Base-by-base conservation (phyloP, 2,888 invertebrate genomes). In the Odontocerum albicorne region DNA sequence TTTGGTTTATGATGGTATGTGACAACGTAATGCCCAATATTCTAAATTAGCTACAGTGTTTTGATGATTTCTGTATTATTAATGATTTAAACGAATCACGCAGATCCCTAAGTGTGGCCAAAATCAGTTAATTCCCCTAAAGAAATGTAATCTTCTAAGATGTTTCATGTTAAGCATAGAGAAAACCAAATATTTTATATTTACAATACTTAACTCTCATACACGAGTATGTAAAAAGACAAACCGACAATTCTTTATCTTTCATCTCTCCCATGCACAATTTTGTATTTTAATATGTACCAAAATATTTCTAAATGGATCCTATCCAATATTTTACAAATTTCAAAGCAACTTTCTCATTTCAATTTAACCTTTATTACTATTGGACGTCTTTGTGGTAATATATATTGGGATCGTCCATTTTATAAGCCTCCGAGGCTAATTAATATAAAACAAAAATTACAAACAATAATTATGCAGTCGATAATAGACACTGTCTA, bases 331-430 rank as follows among this genome's bases (percentile, higher is more conserved):
- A 27, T 40, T 16, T 19, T 19, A 22, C 22, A 39, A 20, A 45
- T 15, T 47, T 54, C 21, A 17, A 54, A 47, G 40, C 33, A 31
- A 17, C 27, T 31, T 40, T 31, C 40, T 6, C 15, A 31, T 39
- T 31, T 39, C 19, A 20, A 42, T 22, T 31, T 40, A 47, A 53
- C 40, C 42, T 46, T 33, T 33, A 49, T 43, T 43, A 35, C 43
- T 56, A 56, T 52, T 61, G 61, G 61, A 61, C 61, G 61, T 61
- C 61, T 61, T 57, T 61, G 39, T 58, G 61, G 61, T 61, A 61
- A 61, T 52, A 61, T 55, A 61, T 61, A 61, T 61, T 61, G 47
- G 58, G 61, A 61, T 45, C 45, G 61, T 61, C 61, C 61, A 51
- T 58, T 53, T 39, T 16, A 31, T 47, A 39, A 50, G 57, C 60